Conservation (phyloP, 2,113 vertebrate genomes). For the Platysternon megacephalum region DNA sequence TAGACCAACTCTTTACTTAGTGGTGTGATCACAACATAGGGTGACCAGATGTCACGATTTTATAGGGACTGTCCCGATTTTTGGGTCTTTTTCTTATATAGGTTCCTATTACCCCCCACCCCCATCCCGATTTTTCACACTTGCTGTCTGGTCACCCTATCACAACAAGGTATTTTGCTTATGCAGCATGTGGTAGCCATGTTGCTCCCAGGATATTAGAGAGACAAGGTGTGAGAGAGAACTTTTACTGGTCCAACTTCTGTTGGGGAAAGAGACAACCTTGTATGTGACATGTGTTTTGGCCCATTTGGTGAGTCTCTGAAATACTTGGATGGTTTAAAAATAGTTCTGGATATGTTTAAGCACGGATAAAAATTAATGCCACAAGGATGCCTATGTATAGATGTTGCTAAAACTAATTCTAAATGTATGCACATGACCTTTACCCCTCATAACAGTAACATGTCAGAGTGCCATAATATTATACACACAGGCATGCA, state of each 20-base stretch:
- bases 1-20: not conserved
- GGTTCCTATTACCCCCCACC: too few relatives aligned
- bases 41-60: too few relatives aligned
- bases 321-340: not conserved
- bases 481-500: not conserved
- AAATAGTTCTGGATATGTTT: not conserved
- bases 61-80: too few relatives aligned
- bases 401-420: not conserved
- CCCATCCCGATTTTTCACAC: too few relatives aligned
- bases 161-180: not conserved
- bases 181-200: not conserved
- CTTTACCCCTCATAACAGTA: not conserved
- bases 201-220: not conserved
- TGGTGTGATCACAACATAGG: not conserved
- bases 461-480: not conserved
- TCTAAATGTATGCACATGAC: not conserved
- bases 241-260: not conserved
- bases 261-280: not conserved
- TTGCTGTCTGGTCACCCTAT: too few relatives aligned
- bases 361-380: not conserved
- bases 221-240: not conserved
- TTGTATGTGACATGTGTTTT: not conserved
- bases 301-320: not conserved
- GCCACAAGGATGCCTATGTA: not conserved
- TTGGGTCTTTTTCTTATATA: too few relatives aligned